Base-by-base conservation (phyloP, 2,113 vertebrate species). In the Seriola dumerili region DNA sequence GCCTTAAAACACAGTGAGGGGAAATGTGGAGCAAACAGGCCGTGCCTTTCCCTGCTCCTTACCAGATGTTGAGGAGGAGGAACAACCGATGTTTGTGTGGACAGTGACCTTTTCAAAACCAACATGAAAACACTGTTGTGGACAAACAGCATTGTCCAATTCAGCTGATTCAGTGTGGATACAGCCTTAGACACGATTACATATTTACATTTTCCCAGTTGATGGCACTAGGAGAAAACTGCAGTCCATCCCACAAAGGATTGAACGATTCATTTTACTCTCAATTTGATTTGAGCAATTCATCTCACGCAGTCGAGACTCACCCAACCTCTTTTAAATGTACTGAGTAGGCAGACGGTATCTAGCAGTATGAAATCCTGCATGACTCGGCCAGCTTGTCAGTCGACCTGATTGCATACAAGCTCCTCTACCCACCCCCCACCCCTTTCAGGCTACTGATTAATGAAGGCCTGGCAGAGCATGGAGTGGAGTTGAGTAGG, bases 401-500 rank as follows among this genome's bases (percentile, higher is more conserved):
- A 59, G 79, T 64, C 19, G 36, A 59, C 59, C 62, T 55, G 74
- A 76, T 42, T 54, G 58, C 66, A 36, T 64, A 44, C 59, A 54
- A 50, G 16, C 25, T 34, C 64, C 81, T 65, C 72, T 63, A 48
- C 1, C n/a, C n/a, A 5, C 54, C 48, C 81, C 19, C 71, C 68
- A 34, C 1, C 78, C 11, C 25, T 69, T 54, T 73, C 72, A 68
- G 62, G 42, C 66, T 14, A 1, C 62, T 82, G 88, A 90, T 87
- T 81, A 85, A 91, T 82, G 79, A 71, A 29, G 71, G 55, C 68
- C 38, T 16, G n/a, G 74, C 66, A 4, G 67, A 69, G 67, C 70
- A 57, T 57, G 67, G 75, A 81, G 76, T 46, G 38, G 76, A 82
- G 76, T 77, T 76, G 73, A 86, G 67, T 81, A 16, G 78, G 57